Evolutionary conservation across 2,113 vertebrate genomes (phyloP).

Genomic region (Crotalus viridis): DNA sequence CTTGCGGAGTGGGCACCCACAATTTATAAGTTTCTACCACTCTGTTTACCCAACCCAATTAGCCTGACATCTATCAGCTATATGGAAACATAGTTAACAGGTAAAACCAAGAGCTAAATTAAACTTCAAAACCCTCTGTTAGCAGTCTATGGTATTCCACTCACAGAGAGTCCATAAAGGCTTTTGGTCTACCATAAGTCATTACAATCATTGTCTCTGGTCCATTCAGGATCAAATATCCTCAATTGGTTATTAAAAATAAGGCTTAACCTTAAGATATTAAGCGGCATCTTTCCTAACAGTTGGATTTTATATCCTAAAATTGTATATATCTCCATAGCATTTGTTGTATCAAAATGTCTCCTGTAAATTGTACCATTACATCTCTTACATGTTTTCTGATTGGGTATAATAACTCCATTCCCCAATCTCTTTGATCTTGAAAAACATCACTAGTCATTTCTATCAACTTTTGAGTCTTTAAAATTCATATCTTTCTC

Average conservation of each 20-base stretch:
- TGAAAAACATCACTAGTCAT: background rate
- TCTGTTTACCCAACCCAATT: background rate
- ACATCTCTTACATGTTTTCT: background rate
- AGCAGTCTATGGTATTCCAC: background rate
- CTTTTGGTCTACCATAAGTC: background rate
- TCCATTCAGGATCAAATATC: background rate
- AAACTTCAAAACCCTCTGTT: background rate
- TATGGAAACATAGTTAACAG: background rate
- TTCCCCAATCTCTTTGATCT: background rate
- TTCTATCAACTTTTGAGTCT: background rate
- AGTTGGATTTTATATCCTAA: background rate
- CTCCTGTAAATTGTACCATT: background rate
- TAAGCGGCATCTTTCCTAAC: background rate
- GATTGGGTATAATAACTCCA: background rate
- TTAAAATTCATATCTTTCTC: background rate
- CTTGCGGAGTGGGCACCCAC: background rate
- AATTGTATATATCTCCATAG: background rate
- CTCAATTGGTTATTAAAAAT: background rate
- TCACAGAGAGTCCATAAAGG: background rate
- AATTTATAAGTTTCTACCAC: background rate
- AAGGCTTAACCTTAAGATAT: background rate
- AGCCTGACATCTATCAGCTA: background rate
- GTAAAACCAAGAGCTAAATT: background rate
- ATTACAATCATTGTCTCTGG: background rate
- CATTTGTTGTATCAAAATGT: background rate